Conservation (phyloP, 2,888 invertebrate genomes). For the Brenthis daphne region DNA sequence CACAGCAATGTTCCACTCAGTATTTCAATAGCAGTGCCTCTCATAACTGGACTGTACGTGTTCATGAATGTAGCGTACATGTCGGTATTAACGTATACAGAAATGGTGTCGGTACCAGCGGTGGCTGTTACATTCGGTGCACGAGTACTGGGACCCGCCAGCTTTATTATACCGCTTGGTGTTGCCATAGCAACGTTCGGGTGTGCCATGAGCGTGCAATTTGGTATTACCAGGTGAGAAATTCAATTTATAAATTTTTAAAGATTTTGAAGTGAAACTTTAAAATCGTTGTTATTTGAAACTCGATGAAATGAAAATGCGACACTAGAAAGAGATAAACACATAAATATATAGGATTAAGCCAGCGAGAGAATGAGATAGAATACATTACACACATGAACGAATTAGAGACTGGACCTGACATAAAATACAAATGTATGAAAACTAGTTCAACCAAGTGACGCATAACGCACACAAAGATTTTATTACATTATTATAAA, state of each 20-base stretch:
- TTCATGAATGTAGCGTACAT: constrained; percentile 94
- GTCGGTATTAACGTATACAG: constrained; percentile 87
- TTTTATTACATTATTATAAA: no score
- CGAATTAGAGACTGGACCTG: no score
- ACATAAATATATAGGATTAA: no score
- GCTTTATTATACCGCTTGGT: constrained; percentile 87
- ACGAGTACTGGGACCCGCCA: constrained; percentile 84
- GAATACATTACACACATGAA: no score
- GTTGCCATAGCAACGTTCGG: constrained; percentile 91
- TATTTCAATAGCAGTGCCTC: constrained; percentile 90
- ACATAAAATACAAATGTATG: no score
- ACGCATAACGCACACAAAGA: no score
- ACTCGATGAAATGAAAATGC: no score
- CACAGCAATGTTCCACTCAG: constrained; percentile 89
- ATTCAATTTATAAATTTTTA: not conserved
- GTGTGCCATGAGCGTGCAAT: constrained; percentile 89
- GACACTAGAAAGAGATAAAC: no score
- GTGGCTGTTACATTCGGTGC: constrained; percentile 90
- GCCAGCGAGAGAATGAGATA: no score
- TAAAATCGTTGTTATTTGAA: no score
- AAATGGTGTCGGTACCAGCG: constrained; percentile 88
- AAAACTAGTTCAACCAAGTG: no score
- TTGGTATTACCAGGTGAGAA: constrained; percentile 85
- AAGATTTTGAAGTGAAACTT: no score
- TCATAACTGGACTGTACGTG: constrained; percentile 90